A percentile compares a stretch with the other conserved stretches of the same genome.
These are phyloP conservation scores for Ornithoptera alexandrae DNA, from an alignment of 2,888 invertebrate species.

Conservation along the genomic window DNA sequence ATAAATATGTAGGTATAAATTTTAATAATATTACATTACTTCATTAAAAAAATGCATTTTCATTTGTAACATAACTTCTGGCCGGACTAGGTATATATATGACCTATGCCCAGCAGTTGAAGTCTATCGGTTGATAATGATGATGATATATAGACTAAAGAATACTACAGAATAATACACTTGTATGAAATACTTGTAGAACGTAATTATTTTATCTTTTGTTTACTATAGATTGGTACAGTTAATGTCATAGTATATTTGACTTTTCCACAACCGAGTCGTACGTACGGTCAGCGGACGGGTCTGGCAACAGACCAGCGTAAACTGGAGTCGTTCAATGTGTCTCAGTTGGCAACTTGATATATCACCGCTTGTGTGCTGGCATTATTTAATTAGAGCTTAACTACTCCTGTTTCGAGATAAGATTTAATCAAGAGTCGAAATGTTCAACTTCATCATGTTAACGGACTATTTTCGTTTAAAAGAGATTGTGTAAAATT, in stretches of 20 bases:
- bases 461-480: background rate
- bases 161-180: too few relatives aligned
- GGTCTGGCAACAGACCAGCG: background rate
- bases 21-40: too few relatives aligned
- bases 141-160: too few relatives aligned
- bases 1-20: too few relatives aligned
- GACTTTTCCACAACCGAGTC: background rate
- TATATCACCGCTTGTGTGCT: conserved; percentile 10
- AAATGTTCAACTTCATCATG: background rate
- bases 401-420: conserved; percentile 6
- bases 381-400: conserved; percentile 11
- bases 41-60: too few relatives aligned
- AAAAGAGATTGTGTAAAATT: background rate
- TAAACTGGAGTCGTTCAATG: conserved; percentile 7
- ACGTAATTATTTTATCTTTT: too few relatives aligned
- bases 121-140: too few relatives aligned
- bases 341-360: conserved; percentile 17
- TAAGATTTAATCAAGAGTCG: conserved; percentile 5
- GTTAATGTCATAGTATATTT: background rate
- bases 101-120: too few relatives aligned
- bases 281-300: conserved; percentile 11
- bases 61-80: too few relatives aligned
- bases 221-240: background rate
- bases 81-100: too few relatives aligned
- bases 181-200: too few relatives aligned